Base-by-base conservation (phyloP, 2,113 vertebrate species). In the Sterrhoptilus dennistouni region DNA sequence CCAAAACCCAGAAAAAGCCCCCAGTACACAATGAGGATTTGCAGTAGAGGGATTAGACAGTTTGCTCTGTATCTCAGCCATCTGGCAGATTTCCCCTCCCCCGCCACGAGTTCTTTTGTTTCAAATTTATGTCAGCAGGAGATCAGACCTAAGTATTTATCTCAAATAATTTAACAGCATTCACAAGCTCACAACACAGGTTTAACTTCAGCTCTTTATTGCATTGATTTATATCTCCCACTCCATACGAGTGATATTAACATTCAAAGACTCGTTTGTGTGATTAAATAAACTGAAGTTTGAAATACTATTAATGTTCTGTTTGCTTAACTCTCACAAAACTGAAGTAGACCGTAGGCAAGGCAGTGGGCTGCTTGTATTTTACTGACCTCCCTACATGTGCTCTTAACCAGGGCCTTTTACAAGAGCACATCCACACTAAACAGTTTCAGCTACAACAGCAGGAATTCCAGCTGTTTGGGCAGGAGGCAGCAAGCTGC, bases 21-120 rank as follows among this genome's bases (percentile, higher is more conserved):
- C 35, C 72, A 90, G 54, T 14, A 83, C 70, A 93, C 81, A 95
- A 81, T 64, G 68, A 81, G 56, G 89, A 85, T 90, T 50, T 87
- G 71, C 71, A 82, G 23, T 31, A 38, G 75, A 89, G 95, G 74
- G 95, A 96, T 96, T 72, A 95, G 70, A 78, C 71, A 95, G 90
- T 71, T 79, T 63, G 72, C 72, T 77, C 80, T 90, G 89, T 68
- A 35, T 80, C 87, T 14, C 47, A 65, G 89, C 95, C 94, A 97
- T 96, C 93, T 96, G 96, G 84, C 94, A 68, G 14, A 63, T 40
- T 40, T 63, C 88, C 94, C 94, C 72, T 93, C 94, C 95, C 94
- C 96, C 92, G 0, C 79, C 66, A 79, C 1, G 0, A 52, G 49
- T 33, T 71, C 95, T 91, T 96, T 96, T 96, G 91, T 96, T 93